Conservation (phyloP, 2,888 invertebrate species). For the Brachynemurus nebulosus region DNA sequence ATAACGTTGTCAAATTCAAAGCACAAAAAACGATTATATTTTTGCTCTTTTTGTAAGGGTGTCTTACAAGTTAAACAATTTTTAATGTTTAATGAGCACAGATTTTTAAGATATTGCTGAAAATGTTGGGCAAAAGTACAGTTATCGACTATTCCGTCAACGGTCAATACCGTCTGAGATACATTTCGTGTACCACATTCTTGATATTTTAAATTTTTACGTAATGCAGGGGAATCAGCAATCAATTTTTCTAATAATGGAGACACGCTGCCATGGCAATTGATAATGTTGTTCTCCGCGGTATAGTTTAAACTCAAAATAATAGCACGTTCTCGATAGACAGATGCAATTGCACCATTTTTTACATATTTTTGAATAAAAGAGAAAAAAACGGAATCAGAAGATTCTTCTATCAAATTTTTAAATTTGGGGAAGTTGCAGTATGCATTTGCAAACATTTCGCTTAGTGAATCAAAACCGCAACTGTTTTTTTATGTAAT, state of each 20-base stretch:
- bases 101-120: neutral
- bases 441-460: slow-evolving; percentile 8
- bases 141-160: neutral
- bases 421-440: neutral
- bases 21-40: no score
- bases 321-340: neutral
- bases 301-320: neutral
- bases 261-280: neutral
- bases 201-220: neutral
- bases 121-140: neutral
- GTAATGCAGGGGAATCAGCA: neutral
- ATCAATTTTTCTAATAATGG: neutral
- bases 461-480: slow-evolving; percentile 7
- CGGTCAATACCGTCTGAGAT: neutral
- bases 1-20: no score
- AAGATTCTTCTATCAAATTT: neutral
- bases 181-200: neutral
- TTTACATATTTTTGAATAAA: neutral
- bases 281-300: neutral
- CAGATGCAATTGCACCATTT: neutral
- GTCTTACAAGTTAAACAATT: neutral
- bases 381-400: neutral
- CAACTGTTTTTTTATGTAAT: slow-evolving; percentile 9
- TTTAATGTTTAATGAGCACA: neutral
- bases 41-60: neutral